phyloP scores from a whole-genome alignment of 1,140 invertebrate species.

The Varroa destructor region DNA sequence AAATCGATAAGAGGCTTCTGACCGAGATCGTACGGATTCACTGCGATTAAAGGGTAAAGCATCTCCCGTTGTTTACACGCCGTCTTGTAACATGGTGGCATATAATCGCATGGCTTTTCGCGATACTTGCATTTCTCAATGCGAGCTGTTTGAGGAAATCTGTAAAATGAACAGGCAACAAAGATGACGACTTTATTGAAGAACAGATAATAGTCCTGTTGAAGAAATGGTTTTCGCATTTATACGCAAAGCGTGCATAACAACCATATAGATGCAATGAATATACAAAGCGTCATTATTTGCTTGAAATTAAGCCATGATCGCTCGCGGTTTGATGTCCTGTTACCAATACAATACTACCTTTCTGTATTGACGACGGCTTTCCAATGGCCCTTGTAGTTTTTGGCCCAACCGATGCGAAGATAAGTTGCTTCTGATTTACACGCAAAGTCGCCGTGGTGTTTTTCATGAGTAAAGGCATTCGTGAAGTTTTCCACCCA shows the following conservation, averaged over 20 bases:
- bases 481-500: constrained; percentile 21
- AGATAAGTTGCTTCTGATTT: constrained; percentile 14
- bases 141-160: constrained; percentile 19
- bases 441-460: constrained; percentile 19
- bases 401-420: constrained; percentile 18
- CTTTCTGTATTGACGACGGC: constrained; percentile 19
- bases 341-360: not conserved
- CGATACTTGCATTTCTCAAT: constrained; percentile 25
- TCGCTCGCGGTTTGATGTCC: not conserved
- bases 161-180: not conserved
- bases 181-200: too few relatives aligned
- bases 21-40: constrained; percentile 4
- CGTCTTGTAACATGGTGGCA: constrained; percentile 25
- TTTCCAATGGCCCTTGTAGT: constrained; percentile 26
- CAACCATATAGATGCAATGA: too few relatives aligned
- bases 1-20: constrained; percentile 8
- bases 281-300: too few relatives aligned
- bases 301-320: too few relatives aligned
- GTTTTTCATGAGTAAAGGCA: constrained; percentile 21
- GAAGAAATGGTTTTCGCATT: too few relatives aligned
- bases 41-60: constrained; percentile 19
- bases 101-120: constrained; percentile 20
- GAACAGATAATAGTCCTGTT: too few relatives aligned
- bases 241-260: too few relatives aligned
- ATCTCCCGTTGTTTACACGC: constrained; percentile 24